Base-by-base conservation (phyloP, 2,797 vertebrate species). In the Amblyopsis hoosieri region DNA sequence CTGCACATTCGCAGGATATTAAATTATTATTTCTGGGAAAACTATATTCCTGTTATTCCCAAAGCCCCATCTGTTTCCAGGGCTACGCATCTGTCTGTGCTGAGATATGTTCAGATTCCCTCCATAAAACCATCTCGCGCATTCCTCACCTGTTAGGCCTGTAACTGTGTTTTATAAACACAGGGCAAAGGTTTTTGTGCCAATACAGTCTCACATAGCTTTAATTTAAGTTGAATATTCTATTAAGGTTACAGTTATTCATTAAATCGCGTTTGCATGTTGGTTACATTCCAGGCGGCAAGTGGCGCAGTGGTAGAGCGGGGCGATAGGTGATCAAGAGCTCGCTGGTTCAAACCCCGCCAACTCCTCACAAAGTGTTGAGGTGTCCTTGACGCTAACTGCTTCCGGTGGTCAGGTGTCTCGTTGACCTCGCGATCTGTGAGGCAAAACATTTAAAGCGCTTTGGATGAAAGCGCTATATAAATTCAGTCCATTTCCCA, bases 51-150 rank as follows among this genome's bases (percentile, higher is more conserved):
- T 77, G 67, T 81, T 74, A 69, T 80, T 82, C 67, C 71, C 64
- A 66, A 87, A 84, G 75, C 73, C 52, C 82, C 79, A 86, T 87
- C 85, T 85, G 82, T 59, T 60, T 62, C 55, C 63, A 66, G 33
- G 45, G 19, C 49, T 0, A n/a, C 49, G 46, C 12, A 37, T 64
- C 45, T 19, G 31, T 60, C 52, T 64, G 67, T 72, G 74, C 75
- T 65, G 67, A 76, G 71, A 68, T n/a, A 15, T 3, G 74, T 64
- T 72, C 57, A 71, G 53, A 59, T 9, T 47, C 37, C 68, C n/a
- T 7, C 54, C 37, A 59, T 62, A 50, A 62, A 64, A 17, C 70
- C 53, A 51, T 4, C 45, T 47, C 12, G 11, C 14, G 42, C 73
- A 69, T 74, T 76, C 76, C 62, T 80, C 72, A 74, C 81, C 78